Percentiles rank a stretch among this genome's conserved stretches.
These are phyloP conservation scores for Parotia lawesii DNA, from an alignment of 2,113 vertebrate species.

Conservation along the genomic window DNA sequence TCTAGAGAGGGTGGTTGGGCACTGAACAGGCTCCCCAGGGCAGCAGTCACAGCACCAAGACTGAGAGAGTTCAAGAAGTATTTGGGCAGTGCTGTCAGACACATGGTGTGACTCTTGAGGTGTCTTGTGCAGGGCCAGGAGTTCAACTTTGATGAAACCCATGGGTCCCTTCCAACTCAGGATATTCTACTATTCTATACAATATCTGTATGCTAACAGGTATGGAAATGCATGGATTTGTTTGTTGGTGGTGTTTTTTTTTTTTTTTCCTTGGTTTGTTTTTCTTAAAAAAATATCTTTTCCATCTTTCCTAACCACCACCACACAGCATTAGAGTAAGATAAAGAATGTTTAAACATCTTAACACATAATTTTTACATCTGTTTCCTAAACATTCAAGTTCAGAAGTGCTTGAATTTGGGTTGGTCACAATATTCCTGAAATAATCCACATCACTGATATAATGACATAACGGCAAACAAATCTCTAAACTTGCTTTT, in stretches of 20 bases:
- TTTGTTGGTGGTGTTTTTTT: background rate
- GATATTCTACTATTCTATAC: background rate
- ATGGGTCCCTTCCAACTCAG: background rate
- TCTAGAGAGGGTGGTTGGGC: background rate
- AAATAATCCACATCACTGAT: background rate
- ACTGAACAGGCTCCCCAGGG: background rate
- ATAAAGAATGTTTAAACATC: background rate
- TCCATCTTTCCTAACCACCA: background rate
- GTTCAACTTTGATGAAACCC: background rate
- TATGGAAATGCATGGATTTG: background rate
- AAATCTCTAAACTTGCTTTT: background rate
- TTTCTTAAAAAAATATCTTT: background rate
- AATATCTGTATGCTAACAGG: background rate
- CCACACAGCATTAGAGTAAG: background rate
- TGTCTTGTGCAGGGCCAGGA: background rate
- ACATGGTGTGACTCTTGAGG: background rate
- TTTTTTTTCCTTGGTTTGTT: background rate
- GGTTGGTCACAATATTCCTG: background rate
- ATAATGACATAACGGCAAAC: fast-evolving
- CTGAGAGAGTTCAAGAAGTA: background rate
- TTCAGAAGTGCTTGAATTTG: background rate
- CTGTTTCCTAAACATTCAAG: background rate
- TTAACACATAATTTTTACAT: background rate
- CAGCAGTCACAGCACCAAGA: background rate
- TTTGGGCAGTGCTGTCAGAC: background rate